Evolutionary conservation across 2,113 vertebrate genomes (phyloP).

Genomic region (Baryphthengus martii): DNA sequence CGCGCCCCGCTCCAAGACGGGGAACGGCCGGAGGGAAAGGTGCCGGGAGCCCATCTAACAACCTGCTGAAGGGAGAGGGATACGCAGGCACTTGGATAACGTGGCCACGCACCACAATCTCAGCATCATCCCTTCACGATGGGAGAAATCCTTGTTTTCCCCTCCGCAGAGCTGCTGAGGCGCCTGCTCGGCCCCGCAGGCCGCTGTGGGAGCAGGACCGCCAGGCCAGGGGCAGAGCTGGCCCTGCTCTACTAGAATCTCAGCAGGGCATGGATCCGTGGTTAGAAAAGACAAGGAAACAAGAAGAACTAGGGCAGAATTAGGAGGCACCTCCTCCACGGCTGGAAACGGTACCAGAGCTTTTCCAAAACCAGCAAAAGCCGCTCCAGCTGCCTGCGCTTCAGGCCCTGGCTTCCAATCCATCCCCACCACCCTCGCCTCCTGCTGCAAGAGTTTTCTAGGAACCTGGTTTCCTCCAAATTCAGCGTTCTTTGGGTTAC

Average conservation of each 20-base stretch:
- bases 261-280: background rate
- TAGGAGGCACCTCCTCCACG: background rate
- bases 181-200: background rate
- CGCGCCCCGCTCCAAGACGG: rapidly evolving
- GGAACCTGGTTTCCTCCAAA: background rate
- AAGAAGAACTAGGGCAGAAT: background rate
- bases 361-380: background rate
- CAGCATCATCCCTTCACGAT: background rate
- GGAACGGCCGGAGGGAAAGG: background rate
- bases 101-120: background rate
- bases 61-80: background rate
- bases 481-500: background rate
- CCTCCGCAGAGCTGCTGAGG: background rate
- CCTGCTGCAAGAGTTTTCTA: background rate
- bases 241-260: background rate
- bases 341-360: background rate
- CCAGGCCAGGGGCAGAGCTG: background rate
- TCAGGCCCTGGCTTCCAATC: background rate
- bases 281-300: background rate
- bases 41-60: background rate
- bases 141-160: rapidly evolving
- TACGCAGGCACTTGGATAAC: rapidly evolving
- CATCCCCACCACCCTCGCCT: background rate
- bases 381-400: background rate
- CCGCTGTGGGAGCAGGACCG: background rate